Conservation (phyloP, 2,797 vertebrate species). For the Siniperca obscura region DNA sequence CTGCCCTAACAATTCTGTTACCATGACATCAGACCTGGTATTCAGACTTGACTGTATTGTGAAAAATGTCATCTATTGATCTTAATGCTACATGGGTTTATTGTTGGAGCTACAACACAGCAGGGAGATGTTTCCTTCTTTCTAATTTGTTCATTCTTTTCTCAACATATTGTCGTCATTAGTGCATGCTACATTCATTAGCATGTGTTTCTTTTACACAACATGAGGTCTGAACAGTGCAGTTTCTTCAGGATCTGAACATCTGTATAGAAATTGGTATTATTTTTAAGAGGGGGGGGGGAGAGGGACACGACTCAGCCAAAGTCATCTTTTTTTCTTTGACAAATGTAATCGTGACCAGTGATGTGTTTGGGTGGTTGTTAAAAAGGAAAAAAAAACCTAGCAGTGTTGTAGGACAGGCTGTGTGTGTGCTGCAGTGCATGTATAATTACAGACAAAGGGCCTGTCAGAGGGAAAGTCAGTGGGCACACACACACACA, state of each 20-base stretch:
- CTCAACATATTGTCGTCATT: slow-evolving; percentile 14
- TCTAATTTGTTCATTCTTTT: background rate
- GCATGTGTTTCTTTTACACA: background rate
- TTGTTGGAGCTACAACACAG: slow-evolving; percentile 22
- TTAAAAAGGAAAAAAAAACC: slow-evolving; percentile 3
- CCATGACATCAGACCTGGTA: slow-evolving; percentile 57
- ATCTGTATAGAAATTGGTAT: background rate
- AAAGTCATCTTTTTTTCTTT: background rate
- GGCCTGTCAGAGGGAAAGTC: slow-evolving; percentile 51
- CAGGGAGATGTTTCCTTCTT: slow-evolving; percentile 2
- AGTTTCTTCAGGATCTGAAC: background rate
- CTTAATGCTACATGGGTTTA: slow-evolving; percentile 18
- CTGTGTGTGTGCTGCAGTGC: slow-evolving; percentile 42
- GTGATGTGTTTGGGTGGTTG: slow-evolving; percentile 32
- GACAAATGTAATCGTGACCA: slow-evolving; percentile 3
- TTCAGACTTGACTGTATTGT: slow-evolving; percentile 47
- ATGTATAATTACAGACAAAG: slow-evolving; percentile 70
- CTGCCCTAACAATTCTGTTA: slow-evolving; percentile 38
- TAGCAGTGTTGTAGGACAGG: slow-evolving; percentile 28
- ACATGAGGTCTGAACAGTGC: background rate
- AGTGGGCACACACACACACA: slow-evolving; percentile 42
- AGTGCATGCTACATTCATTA: background rate
- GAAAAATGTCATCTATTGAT: slow-evolving; percentile 60
- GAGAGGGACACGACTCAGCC: too few relatives aligned
- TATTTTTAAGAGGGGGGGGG: background rate